Evolutionary conservation across 1,140 invertebrate genomes (phyloP).

Genomic region (Oryctes rhinoceros): DNA sequence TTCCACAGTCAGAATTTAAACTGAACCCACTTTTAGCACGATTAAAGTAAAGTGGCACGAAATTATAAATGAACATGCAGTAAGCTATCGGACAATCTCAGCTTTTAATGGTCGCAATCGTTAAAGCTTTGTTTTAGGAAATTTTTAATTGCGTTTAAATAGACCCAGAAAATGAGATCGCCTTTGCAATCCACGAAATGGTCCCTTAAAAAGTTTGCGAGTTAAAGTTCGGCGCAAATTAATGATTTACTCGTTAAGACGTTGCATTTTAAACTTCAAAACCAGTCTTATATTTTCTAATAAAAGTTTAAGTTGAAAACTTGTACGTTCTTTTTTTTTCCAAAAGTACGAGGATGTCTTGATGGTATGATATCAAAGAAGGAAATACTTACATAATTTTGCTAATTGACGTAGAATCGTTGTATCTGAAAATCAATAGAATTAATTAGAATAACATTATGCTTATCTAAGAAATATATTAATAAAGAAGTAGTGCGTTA

Average conservation of each 20-base stretch:
- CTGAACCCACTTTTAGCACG: not conserved
- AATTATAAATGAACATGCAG: slow-evolving; percentile 21
- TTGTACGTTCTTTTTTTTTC: not conserved
- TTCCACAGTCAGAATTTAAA: not conserved
- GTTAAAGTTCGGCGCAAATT: slow-evolving; percentile 17
- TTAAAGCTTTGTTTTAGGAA: slow-evolving; percentile 31
- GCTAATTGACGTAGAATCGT: not conserved
- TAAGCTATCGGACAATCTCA: slow-evolving; percentile 20
- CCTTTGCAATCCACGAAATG: slow-evolving; percentile 2
- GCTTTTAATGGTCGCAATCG: slow-evolving; percentile 29
- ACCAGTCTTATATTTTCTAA: not conserved
- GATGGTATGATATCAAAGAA: not conserved
- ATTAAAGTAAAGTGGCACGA: slow-evolving; percentile 10
- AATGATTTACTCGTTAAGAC: slow-evolving; percentile 10
- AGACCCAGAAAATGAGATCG: slow-evolving; percentile 13
- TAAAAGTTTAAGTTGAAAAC: not conserved
- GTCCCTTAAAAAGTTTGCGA: slow-evolving; percentile 9
- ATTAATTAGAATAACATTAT: no score
- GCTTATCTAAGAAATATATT: not conserved
- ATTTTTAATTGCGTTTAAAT: slow-evolving; percentile 34
- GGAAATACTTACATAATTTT: not conserved
- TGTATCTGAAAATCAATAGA: not conserved
- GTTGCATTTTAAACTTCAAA: not conserved
- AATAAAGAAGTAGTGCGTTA: not conserved
- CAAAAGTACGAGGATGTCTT: no score